phyloP scores from a whole-genome alignment of 2,797 vertebrate genomes.

The Takifugu rubripes region DNA sequence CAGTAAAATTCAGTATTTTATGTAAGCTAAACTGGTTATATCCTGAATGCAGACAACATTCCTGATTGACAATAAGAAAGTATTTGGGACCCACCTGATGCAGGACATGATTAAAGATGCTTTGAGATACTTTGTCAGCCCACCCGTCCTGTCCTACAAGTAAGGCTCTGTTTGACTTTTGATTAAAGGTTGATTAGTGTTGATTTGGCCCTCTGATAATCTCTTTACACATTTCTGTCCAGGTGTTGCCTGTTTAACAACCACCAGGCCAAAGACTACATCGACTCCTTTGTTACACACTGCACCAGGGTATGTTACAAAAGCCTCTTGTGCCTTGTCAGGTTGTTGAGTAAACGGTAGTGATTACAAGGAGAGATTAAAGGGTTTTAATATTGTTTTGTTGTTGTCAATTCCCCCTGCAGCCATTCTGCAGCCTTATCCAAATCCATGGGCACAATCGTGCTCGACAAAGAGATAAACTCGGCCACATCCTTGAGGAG shows the following conservation, averaged over 20 bases:
- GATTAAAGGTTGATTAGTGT: constrained; percentile 8
- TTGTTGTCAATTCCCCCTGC: constrained; percentile 23
- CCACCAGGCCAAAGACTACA: constrained; percentile 98
- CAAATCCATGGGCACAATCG: constrained; percentile 99
- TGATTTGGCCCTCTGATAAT: not conserved
- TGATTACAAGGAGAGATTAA: not conserved
- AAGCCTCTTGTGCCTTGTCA: not conserved
- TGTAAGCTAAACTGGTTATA: not conserved
- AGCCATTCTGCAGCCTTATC: constrained; percentile 98
- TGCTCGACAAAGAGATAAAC: constrained; percentile 96
- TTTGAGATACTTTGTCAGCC: constrained; percentile 94
- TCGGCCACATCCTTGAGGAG: constrained; percentile 97
- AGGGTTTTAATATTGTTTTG: not conserved
- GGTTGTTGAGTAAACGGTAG: not conserved
- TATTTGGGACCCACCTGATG: constrained; percentile 97
- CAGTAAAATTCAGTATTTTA: not conserved
- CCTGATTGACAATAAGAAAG: constrained; percentile 97
- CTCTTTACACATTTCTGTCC: constrained; percentile 3
- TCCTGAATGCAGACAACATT: constrained; percentile 86
- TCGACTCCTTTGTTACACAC: constrained; percentile 97
- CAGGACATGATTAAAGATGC: constrained; percentile 99
- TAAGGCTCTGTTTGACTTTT: constrained; percentile 64
- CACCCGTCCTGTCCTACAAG: constrained; percentile 96
- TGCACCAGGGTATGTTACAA: constrained; percentile 86
- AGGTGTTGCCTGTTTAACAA: constrained; percentile 98